These are phyloP conservation scores for Patella pellucida DNA, from an alignment of 2,888 invertebrate species.

Conservation along the genomic window DNA sequence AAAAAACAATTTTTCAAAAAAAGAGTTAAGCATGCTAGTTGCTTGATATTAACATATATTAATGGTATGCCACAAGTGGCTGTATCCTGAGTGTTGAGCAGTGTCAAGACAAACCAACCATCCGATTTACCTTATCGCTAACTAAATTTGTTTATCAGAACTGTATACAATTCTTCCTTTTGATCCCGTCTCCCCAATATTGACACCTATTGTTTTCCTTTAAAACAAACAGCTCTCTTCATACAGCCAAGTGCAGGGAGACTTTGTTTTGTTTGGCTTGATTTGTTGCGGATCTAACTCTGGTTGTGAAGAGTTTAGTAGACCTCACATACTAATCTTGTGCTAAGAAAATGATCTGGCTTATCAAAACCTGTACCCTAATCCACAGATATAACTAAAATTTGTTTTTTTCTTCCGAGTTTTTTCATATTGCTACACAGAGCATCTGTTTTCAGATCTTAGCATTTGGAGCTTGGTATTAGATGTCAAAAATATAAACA, in stretches of 20 bases:
- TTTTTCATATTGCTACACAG: too few relatives aligned
- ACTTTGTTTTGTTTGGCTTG: conserved; percentile 24
- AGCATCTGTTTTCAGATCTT: too few relatives aligned
- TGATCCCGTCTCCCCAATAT: conserved; percentile 14
- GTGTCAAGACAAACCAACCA: conserved; percentile 23
- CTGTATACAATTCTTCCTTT: conserved; percentile 18
- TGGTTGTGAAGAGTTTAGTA: conserved; percentile 25
- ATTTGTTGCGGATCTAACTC: conserved; percentile 15
- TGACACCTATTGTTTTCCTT: conserved; percentile 26
- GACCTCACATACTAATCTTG: conserved; percentile 24
- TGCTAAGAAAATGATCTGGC: conserved; percentile 17
- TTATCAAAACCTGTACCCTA: neutral
- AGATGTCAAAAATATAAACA: too few relatives aligned
- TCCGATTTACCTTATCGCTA: conserved; percentile 21
- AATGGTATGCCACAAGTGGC: too few relatives aligned
- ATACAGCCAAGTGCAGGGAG: conserved; percentile 28
- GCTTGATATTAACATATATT: too few relatives aligned
- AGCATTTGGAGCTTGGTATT: too few relatives aligned
- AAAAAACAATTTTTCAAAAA: too few relatives aligned
- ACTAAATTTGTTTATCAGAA: conserved; percentile 24
- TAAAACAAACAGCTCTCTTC: conserved; percentile 16
- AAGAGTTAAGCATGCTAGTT: too few relatives aligned
- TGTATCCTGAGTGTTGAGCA: conserved; percentile 6
- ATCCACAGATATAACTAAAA: neutral
- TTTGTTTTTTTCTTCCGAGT: too few relatives aligned